These are phyloP conservation scores for Enteromius unitaeniatus DNA, from an alignment of 2,797 vertebrate species.

Conservation along the genomic window DNA sequence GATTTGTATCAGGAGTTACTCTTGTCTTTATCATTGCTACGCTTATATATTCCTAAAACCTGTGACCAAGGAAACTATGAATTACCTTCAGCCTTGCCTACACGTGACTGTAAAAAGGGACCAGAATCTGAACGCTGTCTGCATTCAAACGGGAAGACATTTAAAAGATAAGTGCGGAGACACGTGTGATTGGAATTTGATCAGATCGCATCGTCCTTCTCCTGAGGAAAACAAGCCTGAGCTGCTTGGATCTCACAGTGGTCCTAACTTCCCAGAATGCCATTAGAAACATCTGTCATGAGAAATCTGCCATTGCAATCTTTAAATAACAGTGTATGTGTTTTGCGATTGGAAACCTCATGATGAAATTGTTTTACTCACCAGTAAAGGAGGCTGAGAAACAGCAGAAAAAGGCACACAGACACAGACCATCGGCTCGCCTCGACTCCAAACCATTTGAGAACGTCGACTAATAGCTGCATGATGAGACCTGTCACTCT, in stretches of 20 bases:
- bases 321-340: constrained; percentile 17
- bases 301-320: constrained; percentile 2
- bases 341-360: constrained; percentile 17
- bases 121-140: constrained; percentile 12
- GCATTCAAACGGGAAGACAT: constrained; percentile 20
- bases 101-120: not conserved
- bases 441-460: constrained; percentile 60
- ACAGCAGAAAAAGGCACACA: constrained; percentile 72
- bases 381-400: constrained; percentile 76
- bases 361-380: constrained; percentile 59
- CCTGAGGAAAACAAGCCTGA: constrained; percentile 22
- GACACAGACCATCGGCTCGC: constrained; percentile 64
- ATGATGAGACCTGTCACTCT: not conserved
- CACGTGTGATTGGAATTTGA: constrained; percentile 30
- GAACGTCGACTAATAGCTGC: constrained; percentile 47
- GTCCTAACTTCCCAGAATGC: not conserved
- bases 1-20: not conserved
- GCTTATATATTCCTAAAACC: not conserved
- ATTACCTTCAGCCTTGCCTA: not conserved
- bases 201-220: constrained; percentile 6
- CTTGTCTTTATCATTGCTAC: too few relatives aligned
- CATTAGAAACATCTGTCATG: not conserved
- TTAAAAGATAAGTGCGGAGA: constrained; percentile 19
- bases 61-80: not conserved
- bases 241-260: constrained; percentile 13